Evolutionary conservation across 2,113 vertebrate genomes (phyloP).

Genomic region (Nycticebus coucang): DNA sequence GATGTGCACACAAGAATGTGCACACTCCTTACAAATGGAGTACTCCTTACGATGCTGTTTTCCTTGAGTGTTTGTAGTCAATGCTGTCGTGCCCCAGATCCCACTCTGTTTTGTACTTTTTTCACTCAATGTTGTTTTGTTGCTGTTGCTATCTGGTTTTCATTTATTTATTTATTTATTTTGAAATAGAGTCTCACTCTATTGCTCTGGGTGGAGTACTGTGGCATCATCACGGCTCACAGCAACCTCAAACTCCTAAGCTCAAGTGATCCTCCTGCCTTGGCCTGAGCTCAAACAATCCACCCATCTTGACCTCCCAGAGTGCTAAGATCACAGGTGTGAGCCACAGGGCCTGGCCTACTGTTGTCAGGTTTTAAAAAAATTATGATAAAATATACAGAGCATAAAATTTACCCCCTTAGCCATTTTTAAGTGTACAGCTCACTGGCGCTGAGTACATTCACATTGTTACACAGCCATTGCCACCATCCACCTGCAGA

Average conservation of each 20-base stretch:
- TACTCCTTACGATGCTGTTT: accelerated
- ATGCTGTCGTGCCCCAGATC: accelerated
- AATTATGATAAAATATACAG: not conserved
- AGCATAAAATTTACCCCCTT: not conserved
- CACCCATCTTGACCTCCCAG: no score
- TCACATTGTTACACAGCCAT: accelerated
- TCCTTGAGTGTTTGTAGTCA: accelerated
- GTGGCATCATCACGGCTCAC: no score
- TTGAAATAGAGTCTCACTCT: no score
- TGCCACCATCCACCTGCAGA: not conserved
- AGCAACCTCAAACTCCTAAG: no score
- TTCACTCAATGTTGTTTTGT: no score
- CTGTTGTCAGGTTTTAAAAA: not conserved
- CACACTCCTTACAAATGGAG: not conserved
- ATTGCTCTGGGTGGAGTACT: no score
- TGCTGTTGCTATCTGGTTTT: no score
- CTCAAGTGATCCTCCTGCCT: no score
- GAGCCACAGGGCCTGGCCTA: no score
- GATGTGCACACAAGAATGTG: accelerated
- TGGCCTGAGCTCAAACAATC: no score
- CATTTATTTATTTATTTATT: no score
- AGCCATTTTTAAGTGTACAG: accelerated
- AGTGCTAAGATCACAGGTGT: no score
- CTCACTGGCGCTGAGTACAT: not conserved
- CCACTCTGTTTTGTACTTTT: accelerated